These are phyloP conservation scores for Tiliacea aurago DNA, from an alignment of 2,888 invertebrate species.

Conservation along the genomic window DNA sequence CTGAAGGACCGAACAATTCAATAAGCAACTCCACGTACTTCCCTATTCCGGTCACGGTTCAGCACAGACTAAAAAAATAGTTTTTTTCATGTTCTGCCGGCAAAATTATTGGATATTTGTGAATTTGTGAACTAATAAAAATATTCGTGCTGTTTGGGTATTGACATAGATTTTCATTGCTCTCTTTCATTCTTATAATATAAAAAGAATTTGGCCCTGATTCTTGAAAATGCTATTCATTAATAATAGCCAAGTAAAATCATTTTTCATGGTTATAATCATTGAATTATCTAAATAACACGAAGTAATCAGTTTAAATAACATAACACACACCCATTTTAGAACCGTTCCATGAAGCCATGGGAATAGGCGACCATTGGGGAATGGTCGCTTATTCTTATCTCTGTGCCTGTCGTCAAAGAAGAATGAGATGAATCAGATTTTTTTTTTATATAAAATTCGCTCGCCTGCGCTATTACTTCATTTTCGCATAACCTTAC, in stretches of 20 bases:
- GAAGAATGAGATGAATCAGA: too few species aligned
- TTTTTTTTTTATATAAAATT: too few species aligned
- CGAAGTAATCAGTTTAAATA: background rate
- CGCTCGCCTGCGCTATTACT: too few species aligned
- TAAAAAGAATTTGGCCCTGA: background rate
- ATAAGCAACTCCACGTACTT: conserved; percentile 47
- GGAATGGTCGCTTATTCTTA: too few species aligned
- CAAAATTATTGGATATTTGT: conserved; percentile 52
- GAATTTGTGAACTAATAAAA: conserved; percentile 40
- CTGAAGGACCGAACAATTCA: conserved; percentile 54
- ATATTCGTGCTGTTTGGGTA: background rate
- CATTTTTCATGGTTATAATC: too few species aligned
- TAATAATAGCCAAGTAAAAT: background rate
- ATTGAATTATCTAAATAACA: background rate
- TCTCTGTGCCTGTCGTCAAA: background rate
- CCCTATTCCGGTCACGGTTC: conserved; percentile 54
- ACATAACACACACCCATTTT: too few species aligned
- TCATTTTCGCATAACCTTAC: too few species aligned
- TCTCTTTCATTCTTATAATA: background rate
- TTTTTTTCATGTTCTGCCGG: conserved; percentile 31
- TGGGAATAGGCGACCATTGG: background rate
- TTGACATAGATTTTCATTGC: background rate
- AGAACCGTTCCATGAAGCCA: background rate
- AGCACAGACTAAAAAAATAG: conserved; percentile 57
- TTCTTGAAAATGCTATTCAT: background rate